These are phyloP conservation scores for Rhyacophila brunnea DNA, from an alignment of 1,140 invertebrate species.

Conservation along the genomic window DNA sequence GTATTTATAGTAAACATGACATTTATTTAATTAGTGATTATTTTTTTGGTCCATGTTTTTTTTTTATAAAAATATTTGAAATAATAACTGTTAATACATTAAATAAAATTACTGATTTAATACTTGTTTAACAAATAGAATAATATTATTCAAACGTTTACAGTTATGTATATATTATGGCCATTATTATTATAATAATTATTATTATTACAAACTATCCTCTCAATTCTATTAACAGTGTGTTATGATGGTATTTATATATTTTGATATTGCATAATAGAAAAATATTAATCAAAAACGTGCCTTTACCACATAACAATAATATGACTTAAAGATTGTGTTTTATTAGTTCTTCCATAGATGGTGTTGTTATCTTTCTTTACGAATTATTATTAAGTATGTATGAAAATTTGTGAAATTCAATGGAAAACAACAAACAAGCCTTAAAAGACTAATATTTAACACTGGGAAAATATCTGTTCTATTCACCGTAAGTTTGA, in stretches of 20 bases:
- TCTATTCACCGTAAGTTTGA: constrained; percentile 21
- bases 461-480: constrained; percentile 24
- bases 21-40: constrained; percentile 5
- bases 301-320: neutral
- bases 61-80: neutral
- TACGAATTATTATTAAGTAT: no score
- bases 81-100: constrained; percentile 9
- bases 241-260: neutral
- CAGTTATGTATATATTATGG: constrained; percentile 26
- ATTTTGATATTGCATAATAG: neutral
- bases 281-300: neutral
- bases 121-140: constrained; percentile 5
- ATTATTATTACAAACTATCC: neutral
- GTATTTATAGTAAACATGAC: constrained; percentile 1
- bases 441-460: neutral
- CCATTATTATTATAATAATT: constrained; percentile 20
- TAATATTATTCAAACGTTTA: constrained; percentile 3
- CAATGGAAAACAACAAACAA: no score
- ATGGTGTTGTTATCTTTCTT: no score
- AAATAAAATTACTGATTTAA: constrained; percentile 21
- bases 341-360: no score
- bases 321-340: no score
- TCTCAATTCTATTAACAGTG: constrained; percentile 10
- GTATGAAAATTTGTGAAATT: no score
- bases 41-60: constrained; percentile 8